These are phyloP conservation scores for Agrochola macilenta DNA, from an alignment of 2,888 invertebrate genomes.

Conservation along the genomic window DNA sequence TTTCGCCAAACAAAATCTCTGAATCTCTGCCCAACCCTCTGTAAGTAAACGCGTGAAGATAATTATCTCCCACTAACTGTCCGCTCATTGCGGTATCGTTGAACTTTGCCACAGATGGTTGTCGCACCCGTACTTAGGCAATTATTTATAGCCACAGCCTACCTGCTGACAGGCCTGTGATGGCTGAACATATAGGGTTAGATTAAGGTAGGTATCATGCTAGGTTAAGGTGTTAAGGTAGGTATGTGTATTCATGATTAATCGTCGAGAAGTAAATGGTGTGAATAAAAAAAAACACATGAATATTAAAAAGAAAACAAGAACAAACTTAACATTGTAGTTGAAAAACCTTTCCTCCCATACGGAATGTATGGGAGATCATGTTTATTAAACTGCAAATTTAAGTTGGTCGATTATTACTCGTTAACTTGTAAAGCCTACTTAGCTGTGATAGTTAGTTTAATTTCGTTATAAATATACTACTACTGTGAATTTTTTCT, in stretches of 20 bases:
- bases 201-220: neutral
- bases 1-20: slow-evolving; percentile 11
- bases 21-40: slow-evolving; percentile 32
- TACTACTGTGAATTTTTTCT: no score
- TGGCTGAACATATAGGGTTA: slow-evolving; percentile 32
- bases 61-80: slow-evolving; percentile 64
- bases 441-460: no score
- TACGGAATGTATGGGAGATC: no score
- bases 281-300: neutral
- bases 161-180: slow-evolving; percentile 44
- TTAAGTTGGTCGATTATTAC: no score
- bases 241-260: slow-evolving; percentile 22
- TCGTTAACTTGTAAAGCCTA: no score
- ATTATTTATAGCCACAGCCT: slow-evolving; percentile 57
- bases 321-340: no score
- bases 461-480: no score
- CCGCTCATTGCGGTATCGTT: slow-evolving; percentile 61
- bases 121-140: slow-evolving; percentile 59
- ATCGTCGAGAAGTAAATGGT: neutral
- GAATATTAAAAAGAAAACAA: no score
- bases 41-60: slow-evolving; percentile 52
- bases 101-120: slow-evolving; percentile 70
- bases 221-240: no score
- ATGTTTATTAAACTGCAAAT: no score
- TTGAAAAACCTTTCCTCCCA: no score